Base-by-base conservation (phyloP, 2,113 vertebrate genomes). In the Erythrocercus mccallii region DNA sequence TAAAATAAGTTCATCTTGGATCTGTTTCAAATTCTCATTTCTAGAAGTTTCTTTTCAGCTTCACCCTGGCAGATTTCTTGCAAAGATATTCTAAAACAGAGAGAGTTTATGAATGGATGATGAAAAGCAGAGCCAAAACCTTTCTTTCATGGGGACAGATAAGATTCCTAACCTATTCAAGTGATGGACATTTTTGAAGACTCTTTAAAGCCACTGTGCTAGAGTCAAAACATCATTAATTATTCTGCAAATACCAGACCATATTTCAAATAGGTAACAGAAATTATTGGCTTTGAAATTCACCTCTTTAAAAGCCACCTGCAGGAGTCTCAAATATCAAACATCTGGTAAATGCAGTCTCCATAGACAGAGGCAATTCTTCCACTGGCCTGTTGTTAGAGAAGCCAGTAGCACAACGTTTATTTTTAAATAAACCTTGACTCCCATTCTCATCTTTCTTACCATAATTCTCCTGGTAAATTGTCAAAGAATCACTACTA, bases 201-300 rank as follows among this genome's bases (percentile, higher is more conserved):
- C 94, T 95, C 80, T 95, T 97, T 74, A 90, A 95, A 96, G 83
- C 15, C 24, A 76, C 44, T 24, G 37, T 85, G 70, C 11, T 66
- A 56, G 57, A 94, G 37, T 91, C 84, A 94, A 62, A 95, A 33
- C 38, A 78, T 85, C 81, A 70, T 95, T 95, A 96, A 96, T 93
- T 94, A 86, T 86, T 44, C 85, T 93, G 76, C 42, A 71, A 94
- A 94, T 95, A 93, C 31, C 73, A 90, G 81, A 74, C 65, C 11
- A 0, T 68, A 21, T 87, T 92, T 95, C 87, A 87, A 94, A 90
- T 70, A 81, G 71, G 69, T 69, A 94, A 78, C 45, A 91, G 77
- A 82, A 93, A 88, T 81, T 38, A 95, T 94, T 92, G 94, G 70
- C 60, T 94, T 48, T 48, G 53, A 88, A 94, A 94, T 94, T 94